Conservation (phyloP, 2,113 vertebrate species). For the Catagonus wagneri region DNA sequence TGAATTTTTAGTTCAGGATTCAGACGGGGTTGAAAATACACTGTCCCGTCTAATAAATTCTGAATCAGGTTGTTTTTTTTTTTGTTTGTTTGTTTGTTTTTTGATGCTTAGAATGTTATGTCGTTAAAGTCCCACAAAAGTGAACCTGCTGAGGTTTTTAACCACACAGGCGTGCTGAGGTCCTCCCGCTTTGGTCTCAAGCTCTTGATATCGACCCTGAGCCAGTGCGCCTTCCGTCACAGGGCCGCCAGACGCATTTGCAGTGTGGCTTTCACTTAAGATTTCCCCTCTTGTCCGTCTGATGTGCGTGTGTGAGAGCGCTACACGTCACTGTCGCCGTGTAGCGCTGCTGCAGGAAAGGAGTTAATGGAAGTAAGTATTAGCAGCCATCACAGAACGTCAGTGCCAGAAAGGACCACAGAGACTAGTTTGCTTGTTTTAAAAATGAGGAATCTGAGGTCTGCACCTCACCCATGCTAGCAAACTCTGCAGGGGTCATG, state of each 20-base stretch:
- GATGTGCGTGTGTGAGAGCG: too few relatives aligned
- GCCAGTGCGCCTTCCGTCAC: neutral
- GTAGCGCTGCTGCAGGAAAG: neutral
- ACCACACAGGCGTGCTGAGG: neutral
- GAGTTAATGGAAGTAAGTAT: neutral
- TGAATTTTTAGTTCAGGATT: neutral
- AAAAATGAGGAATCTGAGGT: neutral
- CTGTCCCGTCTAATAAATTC: neutral
- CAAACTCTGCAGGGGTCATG: neutral
- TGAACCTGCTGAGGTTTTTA: neutral
- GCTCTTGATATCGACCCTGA: neutral
- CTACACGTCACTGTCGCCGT: neutral
- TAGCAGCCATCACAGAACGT: neutral
- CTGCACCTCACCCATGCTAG: neutral
- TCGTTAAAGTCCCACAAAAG: neutral
- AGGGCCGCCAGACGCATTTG: neutral
- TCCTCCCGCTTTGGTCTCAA: neutral
- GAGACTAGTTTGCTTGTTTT: neutral
- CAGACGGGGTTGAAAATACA: neutral
- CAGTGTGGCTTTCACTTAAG: neutral
- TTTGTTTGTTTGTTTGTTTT: neutral
- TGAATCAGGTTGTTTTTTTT: neutral
- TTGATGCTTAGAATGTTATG: neutral
- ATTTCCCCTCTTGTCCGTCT: neutral
- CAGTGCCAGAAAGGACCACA: neutral